Evolutionary conservation across 2,888 invertebrate genomes (phyloP).

Genomic region (Dioctria rufipes): DNA sequence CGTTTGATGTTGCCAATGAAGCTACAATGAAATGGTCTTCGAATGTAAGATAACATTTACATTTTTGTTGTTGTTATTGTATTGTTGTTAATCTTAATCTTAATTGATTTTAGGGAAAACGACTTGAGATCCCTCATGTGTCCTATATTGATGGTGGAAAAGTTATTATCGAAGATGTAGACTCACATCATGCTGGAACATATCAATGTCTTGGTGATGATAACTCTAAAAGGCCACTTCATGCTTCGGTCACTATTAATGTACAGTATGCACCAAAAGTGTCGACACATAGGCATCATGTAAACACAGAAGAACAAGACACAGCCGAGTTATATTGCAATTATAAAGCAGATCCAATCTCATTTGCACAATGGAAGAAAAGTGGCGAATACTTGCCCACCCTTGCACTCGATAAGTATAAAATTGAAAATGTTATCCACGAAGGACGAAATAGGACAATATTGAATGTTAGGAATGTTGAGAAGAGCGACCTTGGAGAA

Average conservation of each 20-base stretch:
- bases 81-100: not conserved
- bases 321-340: conserved; percentile 68
- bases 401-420: conserved; percentile 67
- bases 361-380: conserved; percentile 65
- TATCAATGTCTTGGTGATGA: conserved; percentile 69
- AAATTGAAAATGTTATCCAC: conserved; percentile 70
- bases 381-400: conserved; percentile 61
- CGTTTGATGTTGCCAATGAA: conserved; percentile 61
- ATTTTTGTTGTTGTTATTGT: too few relatives aligned
- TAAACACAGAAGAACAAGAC: conserved; percentile 65
- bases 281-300: conserved; percentile 67
- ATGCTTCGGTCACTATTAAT: conserved; percentile 66
- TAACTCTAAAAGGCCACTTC: conserved; percentile 64
- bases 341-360: conserved; percentile 67
- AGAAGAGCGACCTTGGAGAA: conserved; percentile 79
- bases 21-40: conserved; percentile 67
- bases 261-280: conserved; percentile 68
- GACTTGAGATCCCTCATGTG: conserved; percentile 60
- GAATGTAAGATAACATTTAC: conserved; percentile 63
- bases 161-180: conserved; percentile 64
- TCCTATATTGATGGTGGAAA: conserved; percentile 62
- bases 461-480: conserved; percentile 78
- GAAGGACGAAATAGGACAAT: conserved; percentile 72
- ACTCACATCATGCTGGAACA: conserved; percentile 65
- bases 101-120: conserved; percentile 63